Evolutionary conservation across 1,140 invertebrate genomes (phyloP), one percentile per base, ranked within the genome.

Genomic region (Liolophura sinensis): DNA sequence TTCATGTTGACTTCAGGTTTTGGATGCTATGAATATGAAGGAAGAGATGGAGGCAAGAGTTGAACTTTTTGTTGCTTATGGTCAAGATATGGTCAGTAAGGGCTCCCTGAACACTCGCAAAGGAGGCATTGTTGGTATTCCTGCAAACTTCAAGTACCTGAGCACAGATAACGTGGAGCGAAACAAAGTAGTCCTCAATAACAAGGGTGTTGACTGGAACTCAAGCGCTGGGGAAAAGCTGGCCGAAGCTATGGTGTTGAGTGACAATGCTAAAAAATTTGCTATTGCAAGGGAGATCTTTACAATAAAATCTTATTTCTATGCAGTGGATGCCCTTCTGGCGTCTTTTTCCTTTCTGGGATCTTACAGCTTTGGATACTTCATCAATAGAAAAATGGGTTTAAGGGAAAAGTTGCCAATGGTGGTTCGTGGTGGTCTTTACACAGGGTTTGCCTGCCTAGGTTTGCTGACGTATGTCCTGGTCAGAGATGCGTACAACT

Each of bases 211-310:
- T 81, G 90, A 74, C 68, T 91, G 90, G 89, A 84, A 80, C 40
- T 85, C 88, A 1, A 85, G 88, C 62, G 84, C 84, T 56, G 91
- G 89, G 0, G 81, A 87, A 70, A 73, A 87, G 50, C 84, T 94
- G 18, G 74, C 89, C 46, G 77, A 91, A 4, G 88, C 91, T 1
- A 71, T 93, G 18, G 77, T 92, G 1, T 73, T 94, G 1, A 89
- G 90, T 14, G 89, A 92, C 54, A 88, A 91, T 55, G 91, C 91
- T 7, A 88, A 92, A 76, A 87, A 91, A 64, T 94, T 92, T 86
- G 92, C 89, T 15, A 89, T 94, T 25, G 92, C 91, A 60, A 86
- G 89, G 65, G 89, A 93, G 84, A 87, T 94, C 54, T 77, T 89
- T 60, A 85, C 87, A 76, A 79, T 86, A 15, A 82, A 89, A 60